These are phyloP conservation scores for Brienomyrus brachyistius DNA, from an alignment of 2,113 vertebrate species.

Conservation along the genomic window DNA sequence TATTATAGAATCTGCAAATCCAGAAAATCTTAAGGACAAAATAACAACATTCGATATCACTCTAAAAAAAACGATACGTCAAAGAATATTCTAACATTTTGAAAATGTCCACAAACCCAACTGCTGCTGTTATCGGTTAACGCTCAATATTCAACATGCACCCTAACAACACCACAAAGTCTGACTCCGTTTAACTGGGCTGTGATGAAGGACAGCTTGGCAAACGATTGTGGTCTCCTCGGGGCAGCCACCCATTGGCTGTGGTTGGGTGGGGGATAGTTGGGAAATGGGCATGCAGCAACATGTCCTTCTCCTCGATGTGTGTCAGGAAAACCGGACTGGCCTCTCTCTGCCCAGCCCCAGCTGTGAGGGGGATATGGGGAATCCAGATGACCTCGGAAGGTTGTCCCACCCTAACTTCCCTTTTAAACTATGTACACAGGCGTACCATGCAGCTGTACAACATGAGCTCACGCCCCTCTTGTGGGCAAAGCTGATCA, in stretches of 20 bases:
- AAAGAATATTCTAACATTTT: too few species aligned
- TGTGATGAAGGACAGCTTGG: background rate
- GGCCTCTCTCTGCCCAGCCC: conserved; percentile 29
- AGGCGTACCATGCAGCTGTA: background rate
- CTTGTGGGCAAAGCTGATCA: background rate
- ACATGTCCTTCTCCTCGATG: conserved; percentile 4
- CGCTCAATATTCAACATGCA: background rate
- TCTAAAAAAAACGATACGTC: too few species aligned
- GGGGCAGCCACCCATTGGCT: background rate
- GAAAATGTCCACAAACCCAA: too few species aligned
- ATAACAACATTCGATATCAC: too few species aligned
- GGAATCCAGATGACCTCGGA: conserved; percentile 13
- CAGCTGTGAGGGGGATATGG: conserved; percentile 31
- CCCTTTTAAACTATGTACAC: conserved; percentile 32
- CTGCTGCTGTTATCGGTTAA: too few species aligned
- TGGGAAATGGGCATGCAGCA: background rate
- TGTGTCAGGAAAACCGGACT: conserved; percentile 40
- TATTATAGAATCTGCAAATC: too few species aligned
- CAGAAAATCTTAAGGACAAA: too few species aligned
- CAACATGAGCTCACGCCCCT: background rate
- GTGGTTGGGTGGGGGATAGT: background rate
- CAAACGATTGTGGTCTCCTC: background rate
- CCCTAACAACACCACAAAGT: background rate
- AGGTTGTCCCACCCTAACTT: background rate
- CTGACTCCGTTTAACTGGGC: background rate